These are phyloP conservation scores for Sebastes umbrosus DNA, from an alignment of 2,797 vertebrate species.

Conservation along the genomic window DNA sequence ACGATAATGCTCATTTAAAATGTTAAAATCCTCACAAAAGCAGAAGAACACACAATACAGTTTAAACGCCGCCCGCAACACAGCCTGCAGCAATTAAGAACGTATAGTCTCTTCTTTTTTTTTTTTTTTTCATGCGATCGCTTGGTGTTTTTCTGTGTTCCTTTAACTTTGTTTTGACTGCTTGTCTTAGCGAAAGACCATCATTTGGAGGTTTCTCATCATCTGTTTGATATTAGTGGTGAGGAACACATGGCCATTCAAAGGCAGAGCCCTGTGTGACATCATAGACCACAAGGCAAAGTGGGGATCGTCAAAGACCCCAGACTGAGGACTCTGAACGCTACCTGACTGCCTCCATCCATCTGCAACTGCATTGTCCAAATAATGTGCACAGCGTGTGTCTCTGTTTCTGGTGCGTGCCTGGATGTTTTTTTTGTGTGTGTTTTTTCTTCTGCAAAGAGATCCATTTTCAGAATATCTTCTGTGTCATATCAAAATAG, in stretches of 20 bases:
- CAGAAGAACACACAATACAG: conserved; percentile 36
- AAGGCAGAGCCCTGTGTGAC: conserved; percentile 83
- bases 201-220: conserved; percentile 85
- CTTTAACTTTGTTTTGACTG: conserved; percentile 87
- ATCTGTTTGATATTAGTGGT: conserved; percentile 90
- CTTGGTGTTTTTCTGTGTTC: conserved; percentile 80
- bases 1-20: conserved; percentile 23
- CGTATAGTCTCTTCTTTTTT: conserved; percentile 56
- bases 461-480: neutral
- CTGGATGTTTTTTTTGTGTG: neutral
- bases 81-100: conserved; percentile 74
- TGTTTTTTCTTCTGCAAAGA: neutral
- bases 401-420: conserved; percentile 8
- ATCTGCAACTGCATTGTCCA: conserved; percentile 44
- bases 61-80: conserved; percentile 37
- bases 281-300: conserved; percentile 84
- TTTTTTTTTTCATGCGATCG: conserved; percentile 66
- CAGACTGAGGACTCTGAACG: conserved; percentile 63
- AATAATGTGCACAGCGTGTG: conserved; percentile 6
- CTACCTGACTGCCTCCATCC: conserved; percentile 72
- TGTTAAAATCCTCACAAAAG: conserved; percentile 40
- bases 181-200: conserved; percentile 85
- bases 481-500: neutral
- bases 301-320: conserved; percentile 76
- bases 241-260: conserved; percentile 86